Percentiles rank a stretch among this genome's conserved stretches.
Conservation (phyloP, 2,888 invertebrate species). For the Abrostola tripartita region DNA sequence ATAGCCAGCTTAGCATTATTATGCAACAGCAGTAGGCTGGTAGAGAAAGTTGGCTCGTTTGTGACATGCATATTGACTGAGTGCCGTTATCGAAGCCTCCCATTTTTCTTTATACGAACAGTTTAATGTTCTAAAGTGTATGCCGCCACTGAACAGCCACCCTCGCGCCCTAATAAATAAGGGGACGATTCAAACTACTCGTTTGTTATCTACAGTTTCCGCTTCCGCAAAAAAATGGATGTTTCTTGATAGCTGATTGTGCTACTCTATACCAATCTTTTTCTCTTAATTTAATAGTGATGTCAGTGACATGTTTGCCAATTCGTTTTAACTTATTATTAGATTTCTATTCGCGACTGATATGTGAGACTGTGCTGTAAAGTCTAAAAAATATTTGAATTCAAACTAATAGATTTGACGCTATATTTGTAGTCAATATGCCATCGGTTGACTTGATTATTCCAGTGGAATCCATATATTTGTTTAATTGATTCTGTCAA, state of each 20-base stretch:
- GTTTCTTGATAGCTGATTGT: conserved; percentile 7
- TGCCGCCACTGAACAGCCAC: conserved; percentile 33
- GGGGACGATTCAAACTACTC: conserved; percentile 45
- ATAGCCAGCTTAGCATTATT: conserved; percentile 36
- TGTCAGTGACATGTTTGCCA: too few species aligned
- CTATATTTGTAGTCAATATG: background rate
- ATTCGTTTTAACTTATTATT: too few species aligned
- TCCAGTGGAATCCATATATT: background rate
- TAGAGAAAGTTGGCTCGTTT: conserved; percentile 66
- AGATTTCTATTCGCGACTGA: too few species aligned
- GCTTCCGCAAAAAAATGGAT: conserved; percentile 30
- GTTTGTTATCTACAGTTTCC: conserved; percentile 57
- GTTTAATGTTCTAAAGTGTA: conserved; percentile 51
- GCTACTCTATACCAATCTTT: too few species aligned
- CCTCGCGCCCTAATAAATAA: conserved; percentile 52
- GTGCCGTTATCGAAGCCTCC: conserved; percentile 49
- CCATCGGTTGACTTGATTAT: background rate
- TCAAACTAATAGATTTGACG: too few species aligned
- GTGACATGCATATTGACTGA: conserved; percentile 60
- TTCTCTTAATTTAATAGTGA: too few species aligned
- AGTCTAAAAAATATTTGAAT: too few species aligned
- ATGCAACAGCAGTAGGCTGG: conserved; percentile 54
- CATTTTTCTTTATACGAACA: conserved; percentile 52
- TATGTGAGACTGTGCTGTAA: too few species aligned
- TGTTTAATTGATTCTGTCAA: conserved; percentile 1